These are phyloP conservation scores for Apaloderma vittatum DNA, from an alignment of 2,113 vertebrate genomes.

Conservation along the genomic window DNA sequence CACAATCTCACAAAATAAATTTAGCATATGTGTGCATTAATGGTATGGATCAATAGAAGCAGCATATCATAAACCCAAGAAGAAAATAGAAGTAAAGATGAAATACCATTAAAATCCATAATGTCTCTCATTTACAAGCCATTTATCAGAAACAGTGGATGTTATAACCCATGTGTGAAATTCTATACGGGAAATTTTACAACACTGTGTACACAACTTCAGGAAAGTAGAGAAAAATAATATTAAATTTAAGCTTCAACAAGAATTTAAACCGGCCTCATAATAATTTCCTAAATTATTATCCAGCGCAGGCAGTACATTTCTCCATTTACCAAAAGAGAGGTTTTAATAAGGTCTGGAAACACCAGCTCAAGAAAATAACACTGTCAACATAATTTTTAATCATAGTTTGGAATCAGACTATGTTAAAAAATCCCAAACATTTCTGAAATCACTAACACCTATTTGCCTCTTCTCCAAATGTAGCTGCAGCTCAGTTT, in stretches of 20 bases:
- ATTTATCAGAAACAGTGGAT: background rate
- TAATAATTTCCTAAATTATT: background rate
- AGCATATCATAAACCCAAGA: background rate
- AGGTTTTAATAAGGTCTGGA: background rate
- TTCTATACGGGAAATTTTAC: background rate
- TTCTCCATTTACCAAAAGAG: background rate
- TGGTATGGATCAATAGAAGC: slow-evolving; percentile 1
- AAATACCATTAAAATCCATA: slow-evolving; percentile 20
- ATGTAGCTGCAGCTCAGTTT: background rate
- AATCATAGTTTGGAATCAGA: background rate
- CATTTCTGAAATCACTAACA: background rate
- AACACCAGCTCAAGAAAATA: background rate
- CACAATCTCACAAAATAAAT: background rate
- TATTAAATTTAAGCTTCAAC: background rate
- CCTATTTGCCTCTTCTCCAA: background rate
- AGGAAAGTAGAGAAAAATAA: background rate
- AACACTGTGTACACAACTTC: background rate
- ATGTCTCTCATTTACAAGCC: background rate
- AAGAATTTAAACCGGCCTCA: background rate
- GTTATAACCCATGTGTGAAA: background rate
- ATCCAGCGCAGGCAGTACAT: background rate
- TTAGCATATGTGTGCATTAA: background rate
- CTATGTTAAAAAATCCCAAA: background rate
- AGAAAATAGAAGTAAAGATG: slow-evolving; percentile 32
- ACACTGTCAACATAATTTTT: background rate